Percentiles rank a stretch among this genome's conserved stretches.
These are phyloP conservation scores for Eidolon dupreanum DNA, from an alignment of 2,797 vertebrate species.

Conservation along the genomic window DNA sequence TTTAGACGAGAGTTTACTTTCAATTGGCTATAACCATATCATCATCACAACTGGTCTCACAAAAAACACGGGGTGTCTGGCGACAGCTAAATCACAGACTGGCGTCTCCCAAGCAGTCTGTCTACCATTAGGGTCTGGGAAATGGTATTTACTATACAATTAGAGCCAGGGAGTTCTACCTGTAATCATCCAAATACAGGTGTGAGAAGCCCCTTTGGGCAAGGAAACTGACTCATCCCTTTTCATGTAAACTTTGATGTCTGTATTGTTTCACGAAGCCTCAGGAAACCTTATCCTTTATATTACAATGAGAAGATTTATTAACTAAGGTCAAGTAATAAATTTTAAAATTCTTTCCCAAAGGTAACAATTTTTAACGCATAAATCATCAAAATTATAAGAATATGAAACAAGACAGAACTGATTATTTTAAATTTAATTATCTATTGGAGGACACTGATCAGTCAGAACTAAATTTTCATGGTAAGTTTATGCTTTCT, in stretches of 20 bases:
- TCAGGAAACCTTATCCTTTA: constrained; percentile 84
- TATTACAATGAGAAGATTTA: constrained; percentile 87
- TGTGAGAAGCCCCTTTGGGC: constrained; percentile 91
- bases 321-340: constrained; percentile 82
- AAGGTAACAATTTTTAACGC: constrained; percentile 85
- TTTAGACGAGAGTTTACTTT: constrained; percentile 92
- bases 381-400: constrained; percentile 88
- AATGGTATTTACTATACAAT: constrained; percentile 98
- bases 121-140: constrained; percentile 94
- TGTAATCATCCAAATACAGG: constrained; percentile 97
- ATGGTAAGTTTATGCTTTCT: constrained; percentile 69
- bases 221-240: constrained; percentile 93
- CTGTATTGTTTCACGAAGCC: constrained; percentile 86
- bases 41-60: constrained; percentile 90
- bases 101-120: constrained; percentile 94
- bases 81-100: constrained; percentile 96
- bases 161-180: constrained; percentile 94
- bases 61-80: constrained; percentile 92
- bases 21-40: constrained; percentile 91
- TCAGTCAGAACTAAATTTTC: constrained; percentile 60
- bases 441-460: constrained; percentile 50
- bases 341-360: constrained; percentile 80
- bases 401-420: constrained; percentile 63
- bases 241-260: constrained; percentile 91
- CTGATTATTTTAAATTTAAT: constrained; percentile 68